These are phyloP conservation scores for Coenonympha arcania DNA, from an alignment of 2,888 invertebrate species.

Conservation along the genomic window DNA sequence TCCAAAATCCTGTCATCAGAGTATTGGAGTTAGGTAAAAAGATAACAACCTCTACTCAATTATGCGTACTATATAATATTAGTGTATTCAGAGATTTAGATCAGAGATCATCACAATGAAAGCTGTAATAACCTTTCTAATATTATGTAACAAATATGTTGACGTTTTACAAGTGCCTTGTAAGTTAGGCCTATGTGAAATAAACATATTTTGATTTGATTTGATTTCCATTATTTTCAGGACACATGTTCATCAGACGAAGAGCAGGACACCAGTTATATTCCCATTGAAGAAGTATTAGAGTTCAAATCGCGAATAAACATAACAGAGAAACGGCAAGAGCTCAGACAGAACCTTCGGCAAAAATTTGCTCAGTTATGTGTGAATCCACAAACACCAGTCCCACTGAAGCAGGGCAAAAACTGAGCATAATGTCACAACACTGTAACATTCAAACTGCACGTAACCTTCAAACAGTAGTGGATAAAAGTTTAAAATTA, in stretches of 20 bases:
- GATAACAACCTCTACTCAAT: too few species aligned
- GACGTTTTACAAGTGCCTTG: too few species aligned
- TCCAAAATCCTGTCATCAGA: too few species aligned
- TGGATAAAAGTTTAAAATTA: background rate
- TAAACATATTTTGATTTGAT: too few species aligned
- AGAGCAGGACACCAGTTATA: slow-evolving; percentile 84
- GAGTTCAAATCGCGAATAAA: slow-evolving; percentile 88
- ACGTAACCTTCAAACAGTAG: slow-evolving; percentile 19
- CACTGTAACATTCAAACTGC: slow-evolving; percentile 36
- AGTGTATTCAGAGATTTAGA: too few species aligned
- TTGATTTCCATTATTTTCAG: slow-evolving; percentile 58
- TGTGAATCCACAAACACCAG: slow-evolving; percentile 57
- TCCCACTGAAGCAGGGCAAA: slow-evolving; percentile 37
- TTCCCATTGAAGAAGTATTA: slow-evolving; percentile 90
- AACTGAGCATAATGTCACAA: slow-evolving; percentile 37
- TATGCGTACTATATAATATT: too few species aligned
- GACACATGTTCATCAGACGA: slow-evolving; percentile 85
- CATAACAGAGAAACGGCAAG: slow-evolving; percentile 85
- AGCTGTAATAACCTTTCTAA: background rate
- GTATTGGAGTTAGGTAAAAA: too few species aligned
- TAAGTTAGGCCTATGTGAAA: too few species aligned
- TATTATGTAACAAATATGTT: too few species aligned
- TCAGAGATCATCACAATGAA: too few species aligned
- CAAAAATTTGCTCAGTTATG: slow-evolving; percentile 88
- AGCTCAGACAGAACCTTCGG: slow-evolving; percentile 85